Evolutionary conservation across 2,797 vertebrate genomes (phyloP), one percentile per base, ranked within the genome.

Genomic region (Erethizon dorsatum): DNA sequence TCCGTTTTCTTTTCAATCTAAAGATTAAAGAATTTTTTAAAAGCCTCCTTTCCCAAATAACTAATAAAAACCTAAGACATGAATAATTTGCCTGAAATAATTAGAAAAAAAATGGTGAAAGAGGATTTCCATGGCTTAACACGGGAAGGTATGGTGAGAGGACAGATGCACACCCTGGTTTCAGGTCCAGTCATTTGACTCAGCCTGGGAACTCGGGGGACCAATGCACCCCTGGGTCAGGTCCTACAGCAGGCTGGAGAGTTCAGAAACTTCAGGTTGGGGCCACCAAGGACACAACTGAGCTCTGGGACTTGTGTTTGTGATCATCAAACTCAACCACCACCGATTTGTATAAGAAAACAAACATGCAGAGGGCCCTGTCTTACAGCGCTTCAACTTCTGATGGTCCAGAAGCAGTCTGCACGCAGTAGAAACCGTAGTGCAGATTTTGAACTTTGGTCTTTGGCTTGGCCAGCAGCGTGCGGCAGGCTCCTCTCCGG

Each of bases 41-140:
- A 37, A 47, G 88, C 12, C 52, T 77, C 9, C 83, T 56, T 89
- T 67, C 82, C n/a, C 83, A 95, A 78, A 24, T 77, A 90, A 79
- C 80, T 87, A 84, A 83, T 83, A 90, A 86, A 91, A 92, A 86
- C n/a, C 15, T 65, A 88, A 96, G 47, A 57, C 45, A 59, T 20
- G 8, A 94, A 86, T 71, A 84, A 73, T 54, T 63, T 89, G 1
- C 41, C 26, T 96, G 45, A 94, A 95, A 78, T 59, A 84, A 83
- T 78, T 65, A 84, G 24, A 92, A 54, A 14, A 9, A 75, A 85
- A 83, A 47, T 37, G 14, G n/a, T 31, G 4, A 54, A 26, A 52
- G 37, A 90, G 10, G 0, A 61, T 54, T 80, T 79, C 50, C 9
- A 65, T 47, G 12, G 50, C 26, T 75, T 59, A n/a, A 82, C 80